Conservation (phyloP, 1,140 invertebrate species). For the Platyscapa corneri region DNA sequence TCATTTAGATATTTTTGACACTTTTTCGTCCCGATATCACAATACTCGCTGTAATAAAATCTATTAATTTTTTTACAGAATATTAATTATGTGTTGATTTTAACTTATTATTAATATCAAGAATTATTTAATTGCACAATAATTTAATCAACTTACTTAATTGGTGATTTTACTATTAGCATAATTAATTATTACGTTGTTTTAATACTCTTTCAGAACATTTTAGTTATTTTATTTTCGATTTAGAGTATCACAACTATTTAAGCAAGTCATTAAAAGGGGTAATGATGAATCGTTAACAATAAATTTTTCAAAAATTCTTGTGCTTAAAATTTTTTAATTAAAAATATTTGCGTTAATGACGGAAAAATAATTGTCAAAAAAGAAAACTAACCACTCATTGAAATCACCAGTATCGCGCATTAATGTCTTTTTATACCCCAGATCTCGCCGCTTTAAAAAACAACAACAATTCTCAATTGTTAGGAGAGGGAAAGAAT, state of each 20-base stretch:
- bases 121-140: background rate
- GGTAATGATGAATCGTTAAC: background rate
- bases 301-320: background rate
- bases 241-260: background rate
- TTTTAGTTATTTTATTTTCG: background rate
- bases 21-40: background rate
- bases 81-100: background rate
- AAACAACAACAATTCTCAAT: slow-evolving; percentile 29
- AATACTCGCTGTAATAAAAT: background rate
- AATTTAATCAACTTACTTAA: background rate
- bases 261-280: background rate
- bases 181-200: background rate
- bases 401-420: slow-evolving; percentile 22
- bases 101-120: background rate
- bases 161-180: background rate
- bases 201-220: background rate
- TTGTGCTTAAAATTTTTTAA: background rate
- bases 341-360: background rate
- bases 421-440: background rate
- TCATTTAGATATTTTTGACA: slow-evolving; percentile 12
- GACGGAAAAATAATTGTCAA: background rate
- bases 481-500: background rate
- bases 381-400: background rate
- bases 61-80: background rate
- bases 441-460: background rate